Evolutionary conservation across 2,113 vertebrate species (phyloP), one percentile per base, ranked within the genome.

Genomic region (Eulacestoma nigropectus): DNA sequence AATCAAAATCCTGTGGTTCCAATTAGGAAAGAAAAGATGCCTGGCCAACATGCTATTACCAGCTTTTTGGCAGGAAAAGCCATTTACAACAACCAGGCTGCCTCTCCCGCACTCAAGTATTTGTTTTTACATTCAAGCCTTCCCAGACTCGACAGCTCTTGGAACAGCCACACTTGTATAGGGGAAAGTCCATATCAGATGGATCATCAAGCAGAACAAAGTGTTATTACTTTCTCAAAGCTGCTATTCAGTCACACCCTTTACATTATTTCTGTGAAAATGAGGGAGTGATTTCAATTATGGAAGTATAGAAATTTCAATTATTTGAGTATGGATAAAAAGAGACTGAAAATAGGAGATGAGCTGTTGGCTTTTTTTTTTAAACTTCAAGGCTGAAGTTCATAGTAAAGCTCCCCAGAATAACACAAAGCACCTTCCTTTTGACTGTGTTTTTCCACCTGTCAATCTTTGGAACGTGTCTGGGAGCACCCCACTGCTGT

Each of bases 111-210:
- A 91, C 96, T 97, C 69, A 92, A 96, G 94, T 97, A 97, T 97
- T 97, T 97, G 95, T 97, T 98, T 97, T 96, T 96, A 96, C 75
- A 85, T 95, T 97, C 95, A 96, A 96, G 96, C 83, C 90, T 98
- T 98, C 97, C 93, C 93, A 95, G 94, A 91, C 91, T 72, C 16
- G 64, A 92, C 41, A 53, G 75, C 81, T 94, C 91, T 94, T 97
- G 95, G 96, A 97, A 96, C 81, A 97, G 89, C 90, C 95, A 89
- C 84, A 49, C 62, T 96, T 95, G 89, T 32, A 92, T 79, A 97
- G 85, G 94, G 73, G 95, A 96, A 91, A 95, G 96, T 92, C 95
- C 82, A 15, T 85, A 97, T 94, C 88, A 91, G 95, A 94, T 42
- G 84, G 93, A 94, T 89, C 53, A 25, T 87, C 80, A 95, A 89